Conservation (phyloP, 2,797 vertebrate genomes). For the Arremon brunneinucha region DNA sequence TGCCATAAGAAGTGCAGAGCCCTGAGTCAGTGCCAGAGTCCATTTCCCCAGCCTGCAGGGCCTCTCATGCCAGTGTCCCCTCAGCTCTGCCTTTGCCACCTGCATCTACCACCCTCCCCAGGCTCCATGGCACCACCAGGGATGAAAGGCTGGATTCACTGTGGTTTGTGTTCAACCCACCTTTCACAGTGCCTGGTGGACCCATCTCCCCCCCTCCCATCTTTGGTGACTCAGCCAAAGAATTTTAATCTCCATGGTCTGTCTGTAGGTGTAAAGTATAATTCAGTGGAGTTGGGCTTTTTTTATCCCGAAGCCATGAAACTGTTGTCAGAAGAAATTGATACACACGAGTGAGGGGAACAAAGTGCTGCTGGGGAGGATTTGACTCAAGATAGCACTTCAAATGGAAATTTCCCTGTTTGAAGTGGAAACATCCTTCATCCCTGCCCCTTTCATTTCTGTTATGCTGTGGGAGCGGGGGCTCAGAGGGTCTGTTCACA, state of each 20-base stretch:
- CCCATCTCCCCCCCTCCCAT: neutral
- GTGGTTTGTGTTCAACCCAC: neutral
- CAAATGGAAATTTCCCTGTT: slow-evolving; percentile 67
- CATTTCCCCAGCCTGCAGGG: neutral
- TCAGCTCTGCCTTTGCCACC: neutral
- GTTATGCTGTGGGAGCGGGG: fast-evolving
- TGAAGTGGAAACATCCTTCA: slow-evolving; percentile 52
- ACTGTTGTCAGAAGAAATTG: slow-evolving; percentile 56
- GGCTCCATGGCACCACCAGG: fast-evolving
- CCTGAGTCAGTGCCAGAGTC: neutral
- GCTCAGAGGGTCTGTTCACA: fast-evolving
- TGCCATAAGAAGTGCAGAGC: neutral
- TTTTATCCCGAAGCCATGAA: slow-evolving; percentile 38
- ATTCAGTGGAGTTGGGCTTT: neutral
- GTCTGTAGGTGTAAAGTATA: slow-evolving; percentile 37
- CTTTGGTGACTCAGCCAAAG: slow-evolving; percentile 27
- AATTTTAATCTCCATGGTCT: slow-evolving; percentile 26
- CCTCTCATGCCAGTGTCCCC: fast-evolving
- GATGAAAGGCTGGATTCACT: neutral
- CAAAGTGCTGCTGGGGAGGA: slow-evolving; percentile 36
- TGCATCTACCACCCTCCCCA: fast-evolving
- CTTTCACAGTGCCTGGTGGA: neutral
- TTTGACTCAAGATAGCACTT: slow-evolving; percentile 47
- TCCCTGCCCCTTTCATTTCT: neutral
- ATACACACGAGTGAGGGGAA: neutral